Evolutionary conservation across 2,797 vertebrate species (phyloP).

Genomic region (Ceyx erithaca): DNA sequence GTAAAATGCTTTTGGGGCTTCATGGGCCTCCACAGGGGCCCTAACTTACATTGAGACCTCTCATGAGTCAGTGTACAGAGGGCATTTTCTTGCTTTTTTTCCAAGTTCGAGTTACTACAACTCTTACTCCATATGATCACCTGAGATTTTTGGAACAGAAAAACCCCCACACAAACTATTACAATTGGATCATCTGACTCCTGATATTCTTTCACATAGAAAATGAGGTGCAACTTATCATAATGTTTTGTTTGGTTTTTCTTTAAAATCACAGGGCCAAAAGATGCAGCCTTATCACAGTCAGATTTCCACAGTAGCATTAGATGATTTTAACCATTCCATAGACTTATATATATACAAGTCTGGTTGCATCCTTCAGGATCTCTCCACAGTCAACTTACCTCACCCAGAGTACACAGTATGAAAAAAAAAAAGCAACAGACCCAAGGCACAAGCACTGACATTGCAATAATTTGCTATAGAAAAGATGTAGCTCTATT

Average conservation of each 20-base stretch:
- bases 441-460: not conserved
- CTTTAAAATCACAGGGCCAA: not conserved
- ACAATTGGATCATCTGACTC: not conserved
- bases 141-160: not conserved
- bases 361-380: not conserved
- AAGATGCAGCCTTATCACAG: rapidly evolving
- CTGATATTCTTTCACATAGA: not conserved
- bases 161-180: not conserved
- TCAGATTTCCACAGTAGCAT: not conserved
- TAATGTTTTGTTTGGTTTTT: not conserved
- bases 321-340: not conserved
- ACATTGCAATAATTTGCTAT: no score
- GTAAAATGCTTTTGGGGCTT: not conserved
- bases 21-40: not conserved
- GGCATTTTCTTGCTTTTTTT: not conserved
- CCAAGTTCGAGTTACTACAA: not conserved
- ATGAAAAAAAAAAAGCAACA: not conserved
- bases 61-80: not conserved
- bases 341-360: not conserved
- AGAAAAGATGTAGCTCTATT: no score
- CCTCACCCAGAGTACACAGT: not conserved
- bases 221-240: not conserved
- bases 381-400: not conserved
- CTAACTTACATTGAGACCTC: not conserved
- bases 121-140: not conserved